Percentiles rank a stretch among this genome's conserved stretches.
Evolutionary conservation across 2,888 invertebrate genomes (phyloP).

Genomic region (Malachius bipustulatus): DNA sequence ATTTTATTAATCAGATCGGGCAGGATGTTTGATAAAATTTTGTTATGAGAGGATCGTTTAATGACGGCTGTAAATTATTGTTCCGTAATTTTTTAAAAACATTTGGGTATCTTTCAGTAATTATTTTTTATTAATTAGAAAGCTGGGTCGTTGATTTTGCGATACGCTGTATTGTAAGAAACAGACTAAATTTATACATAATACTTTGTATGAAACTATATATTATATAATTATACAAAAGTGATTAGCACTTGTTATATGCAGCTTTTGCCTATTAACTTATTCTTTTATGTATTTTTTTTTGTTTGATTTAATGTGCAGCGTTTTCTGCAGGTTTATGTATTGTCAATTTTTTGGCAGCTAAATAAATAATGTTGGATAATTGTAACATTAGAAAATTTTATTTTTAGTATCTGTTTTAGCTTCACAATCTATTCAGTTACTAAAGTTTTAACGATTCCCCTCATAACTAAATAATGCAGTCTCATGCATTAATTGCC

Average conservation of each 20-base stretch:
- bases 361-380: constrained; percentile 24
- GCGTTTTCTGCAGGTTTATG: constrained; percentile 24
- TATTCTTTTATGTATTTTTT: constrained; percentile 28
- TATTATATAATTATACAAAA: constrained; percentile 25
- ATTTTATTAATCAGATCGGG: too few species aligned
- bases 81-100: too few species aligned
- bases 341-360: constrained; percentile 30
- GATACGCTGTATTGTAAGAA: too few species aligned
- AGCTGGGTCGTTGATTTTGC: too few species aligned
- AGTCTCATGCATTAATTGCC: too few species aligned
- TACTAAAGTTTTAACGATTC: too few species aligned
- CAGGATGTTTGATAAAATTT: too few species aligned
- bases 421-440: constrained; percentile 14
- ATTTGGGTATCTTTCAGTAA: too few species aligned
- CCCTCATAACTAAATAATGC: too few species aligned
- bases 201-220: constrained; percentile 24
- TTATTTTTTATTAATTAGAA: too few species aligned
- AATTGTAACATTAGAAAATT: constrained; percentile 29
- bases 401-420: constrained; percentile 23
- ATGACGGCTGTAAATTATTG: too few species aligned
- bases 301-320: constrained; percentile 22
- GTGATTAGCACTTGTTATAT: constrained; percentile 33
- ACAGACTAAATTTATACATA: constrained; percentile 24
- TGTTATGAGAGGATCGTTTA: too few species aligned
- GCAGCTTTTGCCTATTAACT: constrained; percentile 32